Evolutionary conservation across 2,888 invertebrate species (phyloP).

Genomic region (Epinotia brunnichana): DNA sequence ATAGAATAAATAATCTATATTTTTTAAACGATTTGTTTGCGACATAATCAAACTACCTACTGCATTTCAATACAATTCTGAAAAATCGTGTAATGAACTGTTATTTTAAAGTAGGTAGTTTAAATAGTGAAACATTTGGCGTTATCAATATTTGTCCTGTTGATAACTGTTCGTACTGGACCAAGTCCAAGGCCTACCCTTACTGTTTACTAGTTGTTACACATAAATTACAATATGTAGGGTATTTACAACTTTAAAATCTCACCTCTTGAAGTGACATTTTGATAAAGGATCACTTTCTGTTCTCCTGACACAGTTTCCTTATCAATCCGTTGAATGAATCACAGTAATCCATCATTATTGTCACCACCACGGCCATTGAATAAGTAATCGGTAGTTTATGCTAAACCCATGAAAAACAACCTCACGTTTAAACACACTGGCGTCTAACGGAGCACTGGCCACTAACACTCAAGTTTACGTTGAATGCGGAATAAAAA

Average conservation of each 20-base stretch:
- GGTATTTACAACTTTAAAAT: constrained; percentile 10
- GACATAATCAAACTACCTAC: not conserved
- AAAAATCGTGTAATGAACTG: not conserved
- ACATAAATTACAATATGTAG: constrained; percentile 5
- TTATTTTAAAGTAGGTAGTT: not conserved
- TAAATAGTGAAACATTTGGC: not conserved
- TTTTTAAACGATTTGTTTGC: not conserved
- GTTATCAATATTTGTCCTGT: constrained; percentile 24
- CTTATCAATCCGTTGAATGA: constrained; percentile 60
- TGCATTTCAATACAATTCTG: not conserved
- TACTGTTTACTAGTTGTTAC: constrained; percentile 15
- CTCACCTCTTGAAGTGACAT: constrained; percentile 81
- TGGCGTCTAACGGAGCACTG: constrained; percentile 30
- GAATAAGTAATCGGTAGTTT: constrained; percentile 14
- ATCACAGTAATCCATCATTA: constrained; percentile 55
- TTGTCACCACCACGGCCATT: constrained; percentile 50
- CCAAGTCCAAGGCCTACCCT: constrained; percentile 27
- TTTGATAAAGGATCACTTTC: constrained; percentile 60
- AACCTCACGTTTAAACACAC: constrained; percentile 20
- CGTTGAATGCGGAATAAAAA: constrained; percentile 64
- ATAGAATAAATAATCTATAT: not conserved
- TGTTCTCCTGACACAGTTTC: constrained; percentile 65
- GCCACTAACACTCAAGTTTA: constrained; percentile 52
- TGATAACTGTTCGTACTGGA: not conserved
- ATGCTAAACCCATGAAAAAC: constrained; percentile 18